Percentiles rank a stretch among this genome's conserved stretches.
These are phyloP conservation scores for Thyatira batis DNA, from an alignment of 2,888 invertebrate genomes.

Conservation along the genomic window DNA sequence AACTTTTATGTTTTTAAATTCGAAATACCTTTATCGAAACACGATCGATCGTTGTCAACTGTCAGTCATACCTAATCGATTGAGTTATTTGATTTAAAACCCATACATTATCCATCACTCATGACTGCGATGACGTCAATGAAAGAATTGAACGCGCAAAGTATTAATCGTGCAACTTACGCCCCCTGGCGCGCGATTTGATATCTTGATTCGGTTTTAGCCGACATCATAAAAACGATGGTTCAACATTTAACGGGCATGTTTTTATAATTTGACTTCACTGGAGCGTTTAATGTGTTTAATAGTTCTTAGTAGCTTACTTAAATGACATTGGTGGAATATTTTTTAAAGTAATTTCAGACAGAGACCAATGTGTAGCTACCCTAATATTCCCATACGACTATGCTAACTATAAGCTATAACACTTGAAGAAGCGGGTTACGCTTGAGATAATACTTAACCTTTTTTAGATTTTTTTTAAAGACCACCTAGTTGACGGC, in stretches of 20 bases:
- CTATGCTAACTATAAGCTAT: slow-evolving; percentile 46
- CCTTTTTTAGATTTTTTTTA: slow-evolving; percentile 19
- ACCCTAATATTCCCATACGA: slow-evolving; percentile 26
- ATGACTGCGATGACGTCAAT: slow-evolving; percentile 2
- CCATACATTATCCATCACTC: neutral
- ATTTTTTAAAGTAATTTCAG: too few relatives aligned
- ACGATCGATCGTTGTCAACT: slow-evolving; percentile 3
- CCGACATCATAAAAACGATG: too few relatives aligned
- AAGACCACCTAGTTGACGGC: slow-evolving; percentile 10
- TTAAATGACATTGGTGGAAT: too few relatives aligned
- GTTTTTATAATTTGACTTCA: too few relatives aligned
- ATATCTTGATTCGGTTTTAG: neutral
- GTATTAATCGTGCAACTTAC: slow-evolving; percentile 1
- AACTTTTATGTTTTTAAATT: neutral
- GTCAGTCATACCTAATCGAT: slow-evolving; percentile 3
- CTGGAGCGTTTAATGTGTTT: too few relatives aligned
- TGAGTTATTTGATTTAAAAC: slow-evolving; percentile 2
- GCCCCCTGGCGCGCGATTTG: neutral
- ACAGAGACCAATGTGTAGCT: slow-evolving; percentile 8
- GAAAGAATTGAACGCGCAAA: slow-evolving; percentile 2
- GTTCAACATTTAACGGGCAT: too few relatives aligned
- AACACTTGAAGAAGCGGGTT: slow-evolving; percentile 39
- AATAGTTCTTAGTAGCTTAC: too few relatives aligned
- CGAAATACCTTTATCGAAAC: neutral
- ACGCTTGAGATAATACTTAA: slow-evolving; percentile 22